A percentile compares a stretch with the other conserved stretches of the same genome.
phyloP scores from a whole-genome alignment of 2,113 vertebrate genomes.

The Jacana jacana region DNA sequence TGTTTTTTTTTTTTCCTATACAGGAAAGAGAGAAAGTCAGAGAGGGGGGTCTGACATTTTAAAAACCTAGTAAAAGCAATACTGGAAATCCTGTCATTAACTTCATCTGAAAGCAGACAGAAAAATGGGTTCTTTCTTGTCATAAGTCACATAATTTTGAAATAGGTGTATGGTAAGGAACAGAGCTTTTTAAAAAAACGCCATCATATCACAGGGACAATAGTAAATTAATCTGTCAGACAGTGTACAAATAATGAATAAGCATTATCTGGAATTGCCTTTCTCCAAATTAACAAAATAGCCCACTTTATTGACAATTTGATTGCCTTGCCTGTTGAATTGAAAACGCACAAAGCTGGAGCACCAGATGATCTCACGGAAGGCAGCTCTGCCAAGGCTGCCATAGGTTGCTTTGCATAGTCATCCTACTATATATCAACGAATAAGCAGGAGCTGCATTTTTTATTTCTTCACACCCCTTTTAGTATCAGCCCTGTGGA shows the following conservation, averaged over 20 bases:
- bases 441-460: not conserved
- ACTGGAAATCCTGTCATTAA: not conserved
- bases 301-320: not conserved
- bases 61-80: not conserved
- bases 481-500: not conserved
- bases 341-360: not conserved
- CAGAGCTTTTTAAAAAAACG: not conserved
- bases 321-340: not conserved
- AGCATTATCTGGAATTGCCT: not conserved
- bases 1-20: not conserved
- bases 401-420: not conserved
- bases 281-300: not conserved
- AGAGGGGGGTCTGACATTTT: not conserved
- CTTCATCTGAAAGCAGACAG: not conserved
- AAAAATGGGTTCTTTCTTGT: not conserved
- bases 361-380: not conserved
- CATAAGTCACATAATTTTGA: not conserved
- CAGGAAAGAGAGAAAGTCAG: not conserved
- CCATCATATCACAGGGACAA: not conserved
- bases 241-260: not conserved
- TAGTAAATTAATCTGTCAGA: not conserved
- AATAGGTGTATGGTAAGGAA: not conserved
- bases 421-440: not conserved
- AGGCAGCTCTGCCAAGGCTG: not conserved
- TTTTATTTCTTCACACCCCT: not conserved